Conservation (phyloP, 2,888 invertebrate species). For the Gryllus longicercus region DNA sequence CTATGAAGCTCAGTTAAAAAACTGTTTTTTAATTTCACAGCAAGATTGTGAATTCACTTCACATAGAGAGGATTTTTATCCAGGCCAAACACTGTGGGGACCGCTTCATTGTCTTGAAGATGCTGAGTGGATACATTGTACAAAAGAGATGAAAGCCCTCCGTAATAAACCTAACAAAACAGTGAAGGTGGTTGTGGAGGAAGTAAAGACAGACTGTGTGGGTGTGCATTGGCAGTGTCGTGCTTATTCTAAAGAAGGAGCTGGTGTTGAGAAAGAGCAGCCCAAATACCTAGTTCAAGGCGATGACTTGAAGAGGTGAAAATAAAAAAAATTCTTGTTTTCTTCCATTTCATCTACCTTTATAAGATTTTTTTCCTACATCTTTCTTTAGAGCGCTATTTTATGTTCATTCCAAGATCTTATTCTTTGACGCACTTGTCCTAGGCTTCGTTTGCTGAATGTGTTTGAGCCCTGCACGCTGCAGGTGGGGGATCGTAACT, state of each 20-base stretch:
- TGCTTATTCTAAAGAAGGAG: conserved; percentile 59
- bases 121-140: conserved; percentile 75
- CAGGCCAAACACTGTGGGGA: conserved; percentile 72
- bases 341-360: too few species aligned
- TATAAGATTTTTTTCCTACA: too few species aligned
- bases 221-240: conserved; percentile 87
- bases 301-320: conserved; percentile 69
- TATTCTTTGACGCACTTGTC: background rate
- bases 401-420: too few species aligned
- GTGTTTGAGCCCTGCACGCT: conserved; percentile 83
- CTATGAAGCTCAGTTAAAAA: too few species aligned
- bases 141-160: conserved; percentile 65
- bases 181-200: conserved; percentile 65
- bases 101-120: conserved; percentile 69
- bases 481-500: conserved; percentile 85
- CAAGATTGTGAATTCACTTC: conserved; percentile 57
- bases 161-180: conserved; percentile 48
- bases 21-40: background rate
- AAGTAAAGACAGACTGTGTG: conserved; percentile 74
- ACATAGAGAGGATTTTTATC: conserved; percentile 58
- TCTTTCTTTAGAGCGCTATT: too few species aligned
- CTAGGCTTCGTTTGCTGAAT: conserved; percentile 73
- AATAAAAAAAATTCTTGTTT: too few species aligned
- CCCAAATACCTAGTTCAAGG: conserved; percentile 66
- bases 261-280: conserved; percentile 56